Conservation (phyloP, 2,888 invertebrate species). For the Apomyelois bistriatella region DNA sequence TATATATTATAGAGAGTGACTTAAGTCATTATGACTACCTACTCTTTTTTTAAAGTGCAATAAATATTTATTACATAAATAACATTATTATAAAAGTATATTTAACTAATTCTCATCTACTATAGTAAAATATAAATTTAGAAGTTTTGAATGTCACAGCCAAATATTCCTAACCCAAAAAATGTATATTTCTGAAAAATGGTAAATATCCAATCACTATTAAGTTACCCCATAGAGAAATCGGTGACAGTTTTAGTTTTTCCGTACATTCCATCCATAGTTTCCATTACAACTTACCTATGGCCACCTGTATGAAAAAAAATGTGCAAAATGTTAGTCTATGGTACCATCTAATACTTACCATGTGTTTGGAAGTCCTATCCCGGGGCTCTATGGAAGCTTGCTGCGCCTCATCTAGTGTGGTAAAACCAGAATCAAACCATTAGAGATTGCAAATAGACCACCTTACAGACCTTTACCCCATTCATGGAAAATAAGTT, state of each 20-base stretch:
- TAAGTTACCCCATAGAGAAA: neutral
- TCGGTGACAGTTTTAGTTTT: too few species aligned
- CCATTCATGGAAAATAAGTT: neutral
- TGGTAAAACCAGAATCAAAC: slow-evolving; percentile 72
- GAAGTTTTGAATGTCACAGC: too few species aligned
- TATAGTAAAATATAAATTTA: too few species aligned
- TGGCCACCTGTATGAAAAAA: slow-evolving; percentile 32
- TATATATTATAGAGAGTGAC: too few species aligned
- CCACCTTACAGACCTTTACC: slow-evolving; percentile 17
- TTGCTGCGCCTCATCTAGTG: slow-evolving; percentile 59
- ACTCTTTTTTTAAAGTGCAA: too few species aligned
- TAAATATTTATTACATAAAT: too few species aligned
- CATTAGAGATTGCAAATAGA: slow-evolving; percentile 46
- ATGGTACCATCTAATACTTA: slow-evolving; percentile 45
- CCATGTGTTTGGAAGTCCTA: slow-evolving; percentile 37
- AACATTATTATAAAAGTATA: too few species aligned
- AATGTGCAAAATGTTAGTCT: slow-evolving; percentile 15
- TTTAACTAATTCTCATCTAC: too few species aligned
- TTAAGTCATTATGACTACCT: too few species aligned
- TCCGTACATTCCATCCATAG: neutral
- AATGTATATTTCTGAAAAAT: neutral
- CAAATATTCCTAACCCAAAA: too few species aligned
- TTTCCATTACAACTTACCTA: slow-evolving; percentile 23
- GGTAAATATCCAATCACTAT: neutral
- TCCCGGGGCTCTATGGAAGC: slow-evolving; percentile 36